Percentiles rank a stretch among this genome's conserved stretches.
phyloP scores from a whole-genome alignment of 2,113 vertebrate species.

The Eublepharis macularius region DNA sequence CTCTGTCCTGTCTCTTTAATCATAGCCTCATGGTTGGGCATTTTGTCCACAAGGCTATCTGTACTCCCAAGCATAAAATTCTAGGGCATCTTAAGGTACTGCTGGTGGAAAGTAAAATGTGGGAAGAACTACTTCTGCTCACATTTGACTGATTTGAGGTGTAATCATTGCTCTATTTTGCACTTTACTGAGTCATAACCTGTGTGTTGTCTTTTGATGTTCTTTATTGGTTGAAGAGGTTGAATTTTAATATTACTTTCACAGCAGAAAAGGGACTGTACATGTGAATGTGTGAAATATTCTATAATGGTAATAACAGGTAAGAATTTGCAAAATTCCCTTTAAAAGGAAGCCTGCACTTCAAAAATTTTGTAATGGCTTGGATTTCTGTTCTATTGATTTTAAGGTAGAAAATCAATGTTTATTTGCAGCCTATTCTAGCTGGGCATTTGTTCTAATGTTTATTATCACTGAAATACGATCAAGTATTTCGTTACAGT shows the following conservation, averaged over 20 bases:
- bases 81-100: background rate
- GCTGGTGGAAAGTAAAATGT: background rate
- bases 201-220: accelerated
- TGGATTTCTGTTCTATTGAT: background rate
- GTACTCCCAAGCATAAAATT: no score
- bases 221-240: accelerated
- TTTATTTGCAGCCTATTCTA: background rate
- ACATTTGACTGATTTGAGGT: background rate
- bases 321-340: background rate
- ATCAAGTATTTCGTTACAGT: background rate
- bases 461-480: background rate
- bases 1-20: no score
- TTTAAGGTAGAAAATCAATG: background rate
- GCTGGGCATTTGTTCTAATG: background rate
- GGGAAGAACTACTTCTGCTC: background rate
- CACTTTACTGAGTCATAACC: background rate
- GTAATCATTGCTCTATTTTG: background rate
- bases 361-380: background rate
- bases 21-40: no score
- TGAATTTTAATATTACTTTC: accelerated
- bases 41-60: no score
- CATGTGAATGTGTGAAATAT: accelerated
- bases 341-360: background rate
- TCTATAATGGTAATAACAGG: background rate
- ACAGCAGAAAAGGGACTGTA: accelerated